Base-by-base conservation (phyloP, 1,140 invertebrate genomes). In the Cheumatopsyche charites region DNA sequence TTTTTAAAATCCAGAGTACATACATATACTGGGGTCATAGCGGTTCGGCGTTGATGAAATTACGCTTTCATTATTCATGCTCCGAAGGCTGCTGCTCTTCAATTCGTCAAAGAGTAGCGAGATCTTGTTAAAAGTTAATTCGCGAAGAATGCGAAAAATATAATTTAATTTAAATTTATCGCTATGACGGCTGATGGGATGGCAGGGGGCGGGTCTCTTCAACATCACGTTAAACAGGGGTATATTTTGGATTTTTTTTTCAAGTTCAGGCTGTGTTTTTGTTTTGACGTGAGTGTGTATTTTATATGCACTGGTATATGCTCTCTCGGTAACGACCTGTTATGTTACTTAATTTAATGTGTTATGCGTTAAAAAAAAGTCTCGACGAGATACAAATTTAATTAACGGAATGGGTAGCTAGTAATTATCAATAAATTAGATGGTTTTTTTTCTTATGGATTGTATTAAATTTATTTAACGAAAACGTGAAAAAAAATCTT, bases 101-200 rank as follows among this genome's bases (percentile, higher is more conserved):
- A 13, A 49, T 19, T 49, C 45, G 45, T 49, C 45, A n/a, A 15
- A 19, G 45, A 49, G 45, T 36, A 36, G 29, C 29, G 45, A n/a
- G n/a, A 63, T 63, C 41, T 63, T 66, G 43, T 45, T 41, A 66
- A 49, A 55, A 68, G 41, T 68, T 45, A 68, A 68, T 68, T 68
- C 49, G 17, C n/a, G 47, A 55, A 68, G 66, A 68, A 68, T 68
- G 66, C 49, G 55, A 62, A 63, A 71, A 71, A 71, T 62, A 62
- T 70, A 70, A 70, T 70, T 70, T 70, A 71, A 71, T 65, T 71
- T 47, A 71, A 71, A 71, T 71, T 71, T 71, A 71, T 71, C 9
- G 62, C 41, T 41, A 52, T 71, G 69, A 71, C 69, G 69, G 69
- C 69, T 71, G 69, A 71, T 47, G 61, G 66, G 69, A 47, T 71